Percentiles rank a stretch among this genome's conserved stretches.
Evolutionary conservation across 2,797 vertebrate genomes (phyloP).

Genomic region (Bovichtus variegatus): DNA sequence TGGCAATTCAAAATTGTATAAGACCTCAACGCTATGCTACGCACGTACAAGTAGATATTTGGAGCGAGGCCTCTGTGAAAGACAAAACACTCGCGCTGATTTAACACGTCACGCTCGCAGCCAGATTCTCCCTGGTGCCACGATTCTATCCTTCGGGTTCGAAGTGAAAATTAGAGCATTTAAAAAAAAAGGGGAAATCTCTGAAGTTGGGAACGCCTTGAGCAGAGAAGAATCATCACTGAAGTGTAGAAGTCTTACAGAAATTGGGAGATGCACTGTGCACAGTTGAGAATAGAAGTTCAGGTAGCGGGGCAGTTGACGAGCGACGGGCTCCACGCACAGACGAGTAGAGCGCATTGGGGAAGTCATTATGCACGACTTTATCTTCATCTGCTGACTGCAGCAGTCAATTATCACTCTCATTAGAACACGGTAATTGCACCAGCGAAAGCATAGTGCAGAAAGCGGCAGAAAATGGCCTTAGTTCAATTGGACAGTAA

Average conservation of each 20-base stretch:
- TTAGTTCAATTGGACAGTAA: slow-evolving; percentile 29
- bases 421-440: slow-evolving; percentile 63
- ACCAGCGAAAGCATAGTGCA: slow-evolving; percentile 16
- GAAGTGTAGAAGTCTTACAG: slow-evolving; percentile 26
- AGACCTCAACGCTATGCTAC: slow-evolving; percentile 31
- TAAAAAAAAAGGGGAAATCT: slow-evolving; percentile 34
- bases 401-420: slow-evolving; percentile 73
- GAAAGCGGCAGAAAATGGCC: slow-evolving; percentile 29
- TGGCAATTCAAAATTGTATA: slow-evolving; percentile 19
- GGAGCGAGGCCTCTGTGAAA: slow-evolving; percentile 34
- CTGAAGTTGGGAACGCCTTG: slow-evolving; percentile 19
- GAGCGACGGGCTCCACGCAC: slow-evolving; percentile 10
- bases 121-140: slow-evolving; percentile 27
- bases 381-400: slow-evolving; percentile 69
- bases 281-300: slow-evolving; percentile 23
- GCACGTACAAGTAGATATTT: slow-evolving; percentile 28
- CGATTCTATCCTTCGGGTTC: slow-evolving; percentile 34
- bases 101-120: slow-evolving; percentile 57
- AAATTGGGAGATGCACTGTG: not conserved
- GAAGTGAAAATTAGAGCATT: slow-evolving; percentile 35
- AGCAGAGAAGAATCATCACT: slow-evolving; percentile 25
- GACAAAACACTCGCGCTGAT: slow-evolving; percentile 54
- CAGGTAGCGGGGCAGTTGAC: slow-evolving; percentile 2
- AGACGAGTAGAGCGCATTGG: slow-evolving; percentile 24
- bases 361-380: slow-evolving; percentile 62